Percentiles rank a stretch among this genome's conserved stretches.
Evolutionary conservation across 2,797 vertebrate genomes (phyloP).

Genomic region (Cyclura pinguis): DNA sequence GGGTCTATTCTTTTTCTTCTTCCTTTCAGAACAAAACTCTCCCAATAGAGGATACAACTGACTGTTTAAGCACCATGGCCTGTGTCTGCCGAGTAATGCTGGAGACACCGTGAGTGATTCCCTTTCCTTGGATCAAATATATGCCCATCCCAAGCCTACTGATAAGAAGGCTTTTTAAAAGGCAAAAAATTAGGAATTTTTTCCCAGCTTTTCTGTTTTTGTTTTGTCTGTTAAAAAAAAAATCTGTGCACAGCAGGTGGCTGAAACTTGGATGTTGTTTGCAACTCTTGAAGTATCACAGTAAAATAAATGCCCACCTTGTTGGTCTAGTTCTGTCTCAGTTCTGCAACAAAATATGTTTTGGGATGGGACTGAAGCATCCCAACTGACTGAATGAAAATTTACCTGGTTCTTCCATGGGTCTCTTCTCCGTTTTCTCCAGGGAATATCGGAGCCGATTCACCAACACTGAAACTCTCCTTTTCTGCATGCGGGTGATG

Average conservation of each 20-base stretch:
- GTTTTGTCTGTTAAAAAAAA: no score
- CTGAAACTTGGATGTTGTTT: not conserved
- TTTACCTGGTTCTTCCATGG: not conserved
- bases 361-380: not conserved
- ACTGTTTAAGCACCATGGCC: conserved; percentile 95
- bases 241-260: not conserved
- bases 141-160: no score
- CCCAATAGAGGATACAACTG: conserved; percentile 93
- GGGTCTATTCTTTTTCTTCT: not conserved
- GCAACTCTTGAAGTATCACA: not conserved
- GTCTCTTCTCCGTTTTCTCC: not conserved
- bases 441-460: conserved; percentile 93
- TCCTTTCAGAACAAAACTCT: conserved; percentile 90
- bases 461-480: conserved; percentile 93
- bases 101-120: conserved; percentile 90
- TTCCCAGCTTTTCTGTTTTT: no score
- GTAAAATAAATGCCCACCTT: no score
- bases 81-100: conserved; percentile 93
- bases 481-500: conserved; percentile 96
- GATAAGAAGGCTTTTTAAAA: not conserved
- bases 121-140: not conserved
- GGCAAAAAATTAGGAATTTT: no score
- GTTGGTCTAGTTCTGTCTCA: not conserved
- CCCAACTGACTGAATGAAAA: no score
- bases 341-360: no score